Evolutionary conservation across 1,140 invertebrate species (phyloP), one percentile per base, ranked within the genome.

Genomic region (Aphelenchoides besseyi): DNA sequence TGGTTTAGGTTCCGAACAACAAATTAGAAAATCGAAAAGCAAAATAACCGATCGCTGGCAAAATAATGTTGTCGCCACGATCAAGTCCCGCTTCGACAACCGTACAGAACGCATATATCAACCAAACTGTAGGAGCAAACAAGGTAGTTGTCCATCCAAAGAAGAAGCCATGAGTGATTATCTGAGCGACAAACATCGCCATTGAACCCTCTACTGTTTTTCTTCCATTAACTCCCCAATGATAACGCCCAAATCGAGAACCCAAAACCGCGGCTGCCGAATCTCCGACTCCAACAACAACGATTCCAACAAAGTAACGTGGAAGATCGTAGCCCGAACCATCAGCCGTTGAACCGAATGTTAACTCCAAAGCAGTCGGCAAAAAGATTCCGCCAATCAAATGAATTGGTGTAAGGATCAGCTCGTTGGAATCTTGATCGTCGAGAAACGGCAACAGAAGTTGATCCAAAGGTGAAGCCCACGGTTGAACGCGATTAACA

Each of bases 251-350:
- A 52, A 52, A 72, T 33, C 41, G 55, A 12, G 70, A 71, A 2
- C 79, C 78, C 32, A 73, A 52, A 18, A 82, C 28, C 9, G 80
- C 80, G n/a, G 79, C 79, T 69, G 61, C 64, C n/a, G 57, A 62
- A 35, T 80, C 79, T n/a, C 79, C 79, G 16, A 80, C 54, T 32
- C 80, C 79, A 32, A 80, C 78, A 12, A 73, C 78, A 23, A 74
- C 32, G 8, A 80, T 36, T 8, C 79, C 79, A 33, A 69, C 57
- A 53, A 78, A 80, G 59, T 82, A 70, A n/a, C 71, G 28, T 9
- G 28, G 67, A 5, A 28, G 36, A 9, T 74, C 48, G 35, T 29
- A 29, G 29, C 18, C 66, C 18, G 12, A 9, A 29, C 48, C 74
- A 32, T 75, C 26, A 8, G 18, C 9, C n/a, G 41, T 23, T 8